phyloP scores from a whole-genome alignment of 2,113 vertebrate species.

The Natator depressus region DNA sequence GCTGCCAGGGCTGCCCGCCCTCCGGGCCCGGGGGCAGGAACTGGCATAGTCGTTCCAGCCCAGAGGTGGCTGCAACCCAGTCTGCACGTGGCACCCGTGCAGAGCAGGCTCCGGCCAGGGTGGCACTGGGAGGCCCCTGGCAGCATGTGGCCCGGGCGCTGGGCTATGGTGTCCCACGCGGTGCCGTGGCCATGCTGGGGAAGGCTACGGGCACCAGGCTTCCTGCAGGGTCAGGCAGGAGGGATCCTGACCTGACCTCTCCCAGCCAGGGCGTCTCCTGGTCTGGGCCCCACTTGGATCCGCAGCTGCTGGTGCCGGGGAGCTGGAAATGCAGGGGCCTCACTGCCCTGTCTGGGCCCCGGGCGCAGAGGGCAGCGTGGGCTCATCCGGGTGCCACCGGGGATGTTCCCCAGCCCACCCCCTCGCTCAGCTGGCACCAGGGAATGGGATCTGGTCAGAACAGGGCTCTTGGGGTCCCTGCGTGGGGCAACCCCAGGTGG shows the following conservation, averaged over 20 bases:
- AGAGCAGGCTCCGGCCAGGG: no score
- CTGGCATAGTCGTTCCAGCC: not conserved
- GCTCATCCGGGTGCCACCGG: not conserved
- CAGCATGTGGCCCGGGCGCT: accelerated
- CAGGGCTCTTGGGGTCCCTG: not conserved
- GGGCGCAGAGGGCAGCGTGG: no score
- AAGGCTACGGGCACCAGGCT: not conserved
- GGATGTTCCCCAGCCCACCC: accelerated
- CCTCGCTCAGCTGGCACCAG: not conserved
- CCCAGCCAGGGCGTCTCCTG: no score
- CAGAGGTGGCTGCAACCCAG: not conserved
- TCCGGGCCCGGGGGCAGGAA: no score
- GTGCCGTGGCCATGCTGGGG: not conserved
- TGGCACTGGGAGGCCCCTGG: no score
- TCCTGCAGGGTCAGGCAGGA: not conserved
- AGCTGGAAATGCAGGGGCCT: not conserved
- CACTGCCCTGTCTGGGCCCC: no score
- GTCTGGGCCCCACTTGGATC: no score
- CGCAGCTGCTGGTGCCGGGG: not conserved
- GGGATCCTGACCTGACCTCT: no score
- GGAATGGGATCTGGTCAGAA: accelerated
- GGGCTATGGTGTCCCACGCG: no score
- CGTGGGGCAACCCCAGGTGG: not conserved
- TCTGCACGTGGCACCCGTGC: no score
- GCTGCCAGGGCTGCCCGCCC: no score